Percentiles rank a stretch among this genome's conserved stretches.
phyloP scores from a whole-genome alignment of 2,113 vertebrate species.

The Neogale vison region DNA sequence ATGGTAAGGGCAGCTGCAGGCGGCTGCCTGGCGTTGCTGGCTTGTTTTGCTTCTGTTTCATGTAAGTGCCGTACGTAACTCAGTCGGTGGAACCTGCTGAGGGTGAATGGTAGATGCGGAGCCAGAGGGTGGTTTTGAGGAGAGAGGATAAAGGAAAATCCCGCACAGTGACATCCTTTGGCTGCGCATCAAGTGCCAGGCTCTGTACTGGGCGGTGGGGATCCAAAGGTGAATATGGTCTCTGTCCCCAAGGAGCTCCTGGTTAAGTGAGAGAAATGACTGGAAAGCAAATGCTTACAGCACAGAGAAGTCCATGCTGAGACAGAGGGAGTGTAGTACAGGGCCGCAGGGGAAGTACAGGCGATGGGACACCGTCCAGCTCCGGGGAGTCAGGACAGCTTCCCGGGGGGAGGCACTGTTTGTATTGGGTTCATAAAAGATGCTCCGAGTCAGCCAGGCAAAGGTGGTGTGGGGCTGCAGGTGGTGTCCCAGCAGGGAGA shows the following conservation, averaged over 20 bases:
- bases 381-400: not conserved
- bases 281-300: not conserved
- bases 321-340: not conserved
- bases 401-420: not conserved
- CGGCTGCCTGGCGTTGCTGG: accelerated
- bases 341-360: not conserved
- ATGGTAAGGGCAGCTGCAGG: accelerated
- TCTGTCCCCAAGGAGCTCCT: not conserved
- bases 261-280: not conserved
- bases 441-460: not conserved
- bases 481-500: not conserved
- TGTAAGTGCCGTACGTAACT: not conserved
- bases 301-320: not conserved
- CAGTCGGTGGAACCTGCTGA: not conserved
- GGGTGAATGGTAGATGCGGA: not conserved
- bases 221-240: not conserved
- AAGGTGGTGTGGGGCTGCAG: accelerated
- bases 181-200: not conserved
- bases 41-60: not conserved
- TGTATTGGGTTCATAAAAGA: not conserved
- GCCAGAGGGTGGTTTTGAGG: not conserved
- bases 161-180: not conserved
- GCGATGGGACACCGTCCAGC: not conserved
- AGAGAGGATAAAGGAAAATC: not conserved
- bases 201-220: not conserved